phyloP scores from a whole-genome alignment of 2,113 vertebrate genomes.

The Phasianus colchicus region DNA sequence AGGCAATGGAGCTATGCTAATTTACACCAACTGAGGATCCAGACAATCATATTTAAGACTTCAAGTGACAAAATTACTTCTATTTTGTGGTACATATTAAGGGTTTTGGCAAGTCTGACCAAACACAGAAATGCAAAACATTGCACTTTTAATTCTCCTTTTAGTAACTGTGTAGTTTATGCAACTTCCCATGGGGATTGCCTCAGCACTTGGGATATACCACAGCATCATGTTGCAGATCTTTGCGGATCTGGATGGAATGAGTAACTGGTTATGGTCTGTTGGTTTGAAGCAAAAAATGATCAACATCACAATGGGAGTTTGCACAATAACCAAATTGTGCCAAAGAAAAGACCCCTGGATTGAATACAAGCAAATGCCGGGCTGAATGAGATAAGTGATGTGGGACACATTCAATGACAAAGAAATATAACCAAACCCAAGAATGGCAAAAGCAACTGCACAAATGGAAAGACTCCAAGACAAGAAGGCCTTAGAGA shows the following conservation, averaged over 20 bases:
- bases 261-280: constrained; percentile 64
- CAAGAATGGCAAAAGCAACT: constrained; percentile 42
- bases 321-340: constrained; percentile 60
- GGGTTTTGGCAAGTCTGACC: constrained; percentile 68
- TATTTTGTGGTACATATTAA: neutral
- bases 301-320: constrained; percentile 62
- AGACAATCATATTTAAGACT: constrained; percentile 10
- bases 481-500: constrained; percentile 65
- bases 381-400: constrained; percentile 61
- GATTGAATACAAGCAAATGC: constrained; percentile 54
- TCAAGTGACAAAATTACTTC: constrained; percentile 4
- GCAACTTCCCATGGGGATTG: constrained; percentile 59
- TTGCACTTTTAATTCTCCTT: constrained; percentile 31
- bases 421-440: constrained; percentile 54
- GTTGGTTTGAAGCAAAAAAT: constrained; percentile 64
- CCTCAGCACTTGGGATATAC: constrained; percentile 75
- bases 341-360: constrained; percentile 63
- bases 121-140: constrained; percentile 56
- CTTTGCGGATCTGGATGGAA: constrained; percentile 71
- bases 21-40: constrained; percentile 65
- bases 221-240: constrained; percentile 75
- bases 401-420: constrained; percentile 52
- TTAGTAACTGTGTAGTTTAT: constrained; percentile 32
- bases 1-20: constrained; percentile 49
- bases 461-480: constrained; percentile 65